Evolutionary conservation across 2,797 vertebrate genomes (phyloP).

Genomic region (Hippoglossus hippoglossus): DNA sequence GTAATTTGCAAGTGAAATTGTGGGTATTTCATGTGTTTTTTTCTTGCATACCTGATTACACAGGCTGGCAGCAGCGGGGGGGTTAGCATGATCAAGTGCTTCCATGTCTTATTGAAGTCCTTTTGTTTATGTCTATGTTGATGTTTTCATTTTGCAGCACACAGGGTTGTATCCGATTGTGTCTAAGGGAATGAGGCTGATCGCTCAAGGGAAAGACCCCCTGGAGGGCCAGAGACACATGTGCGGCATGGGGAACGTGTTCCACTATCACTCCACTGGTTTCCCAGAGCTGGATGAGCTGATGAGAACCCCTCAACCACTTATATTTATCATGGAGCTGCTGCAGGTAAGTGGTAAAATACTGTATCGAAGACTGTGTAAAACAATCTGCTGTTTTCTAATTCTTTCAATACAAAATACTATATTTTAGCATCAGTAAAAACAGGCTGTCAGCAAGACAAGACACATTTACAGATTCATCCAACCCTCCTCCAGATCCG

Average conservation of each 20-base stretch:
- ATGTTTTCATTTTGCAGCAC: constrained; percentile 81
- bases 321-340: constrained; percentile 93
- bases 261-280: constrained; percentile 90
- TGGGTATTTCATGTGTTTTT: constrained; percentile 40
- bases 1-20: constrained; percentile 70
- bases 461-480: constrained; percentile 28
- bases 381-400: constrained; percentile 3
- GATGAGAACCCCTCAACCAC: constrained; percentile 87
- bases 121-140: constrained; percentile 19
- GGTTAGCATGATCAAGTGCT: constrained; percentile 41
- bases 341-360: constrained; percentile 78
- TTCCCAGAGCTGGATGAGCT: constrained; percentile 90
- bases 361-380: background rate
- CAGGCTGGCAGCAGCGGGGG: constrained; percentile 18
- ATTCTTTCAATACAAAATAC: constrained; percentile 6
- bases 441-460: constrained; percentile 14
- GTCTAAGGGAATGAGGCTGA: constrained; percentile 89
- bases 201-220: constrained; percentile 89
- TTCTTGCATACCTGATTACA: constrained; percentile 49
- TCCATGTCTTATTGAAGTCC: constrained; percentile 27
- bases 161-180: constrained; percentile 90
- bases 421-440: constrained; percentile 27
- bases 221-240: constrained; percentile 90
- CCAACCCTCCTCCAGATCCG: background rate
- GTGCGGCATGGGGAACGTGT: constrained; percentile 93